Conservation (phyloP, 2,797 vertebrate genomes). For the Halcyon chelicuti region DNA sequence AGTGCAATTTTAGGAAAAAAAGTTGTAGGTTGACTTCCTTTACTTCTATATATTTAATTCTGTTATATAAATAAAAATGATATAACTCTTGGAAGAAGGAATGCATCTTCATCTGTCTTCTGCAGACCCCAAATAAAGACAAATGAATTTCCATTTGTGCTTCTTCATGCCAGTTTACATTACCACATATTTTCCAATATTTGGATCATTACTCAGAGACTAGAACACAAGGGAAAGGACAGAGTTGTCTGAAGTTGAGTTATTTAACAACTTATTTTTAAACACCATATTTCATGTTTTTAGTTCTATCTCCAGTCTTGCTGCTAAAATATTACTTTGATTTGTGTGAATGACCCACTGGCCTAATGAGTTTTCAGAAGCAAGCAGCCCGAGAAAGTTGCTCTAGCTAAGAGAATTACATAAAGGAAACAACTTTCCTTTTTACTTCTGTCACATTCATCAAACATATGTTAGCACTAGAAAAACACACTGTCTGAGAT, state of each 20-base stretch:
- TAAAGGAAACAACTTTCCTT: neutral
- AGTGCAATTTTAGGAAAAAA: neutral
- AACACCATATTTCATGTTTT: neutral
- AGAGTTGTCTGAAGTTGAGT: neutral
- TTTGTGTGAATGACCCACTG: neutral
- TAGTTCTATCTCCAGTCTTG: neutral
- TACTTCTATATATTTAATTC: neutral
- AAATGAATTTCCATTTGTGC: neutral
- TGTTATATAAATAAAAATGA: neutral
- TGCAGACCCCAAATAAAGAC: neutral
- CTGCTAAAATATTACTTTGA: neutral
- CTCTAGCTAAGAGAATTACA: neutral
- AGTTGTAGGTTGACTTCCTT: neutral
- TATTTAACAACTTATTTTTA: conserved; percentile 38
- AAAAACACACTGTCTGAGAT: neutral
- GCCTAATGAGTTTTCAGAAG: neutral
- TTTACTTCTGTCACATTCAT: neutral
- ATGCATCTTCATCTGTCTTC: neutral
- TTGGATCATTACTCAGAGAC: neutral
- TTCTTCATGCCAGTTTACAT: neutral
- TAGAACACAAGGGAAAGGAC: neutral
- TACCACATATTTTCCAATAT: conserved; percentile 18
- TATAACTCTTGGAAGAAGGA: neutral
- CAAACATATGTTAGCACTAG: neutral
- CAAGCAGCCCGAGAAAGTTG: neutral